Evolutionary conservation across 2,113 vertebrate genomes (phyloP), one percentile per base, ranked within the genome.

Genomic region (Pluvianellus socialis): DNA sequence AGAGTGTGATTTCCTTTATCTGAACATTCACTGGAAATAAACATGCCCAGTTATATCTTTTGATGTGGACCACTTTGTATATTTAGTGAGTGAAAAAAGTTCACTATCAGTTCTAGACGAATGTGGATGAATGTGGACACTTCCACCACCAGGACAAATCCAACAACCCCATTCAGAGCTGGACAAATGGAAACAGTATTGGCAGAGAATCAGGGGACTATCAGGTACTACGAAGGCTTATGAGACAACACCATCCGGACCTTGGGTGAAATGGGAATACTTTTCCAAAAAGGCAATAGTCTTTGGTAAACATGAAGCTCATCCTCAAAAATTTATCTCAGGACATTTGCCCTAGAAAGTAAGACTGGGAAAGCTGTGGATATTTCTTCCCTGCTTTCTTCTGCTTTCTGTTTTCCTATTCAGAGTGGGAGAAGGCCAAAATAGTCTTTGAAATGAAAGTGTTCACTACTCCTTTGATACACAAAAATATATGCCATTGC

Each of bases 41-140:
- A 88, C 70, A 22, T 15, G 5, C 9, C 18, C 9, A 38, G 14
- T 67, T 85, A 4, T 18, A 18, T 38, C 24, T 49, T 79, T 45
- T 50, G 24, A 10, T 61, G 23, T 26, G 6, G 44, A 79, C 8
- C 32, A 3, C 32, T 79, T 38, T 56, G 7, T 23, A 47, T 26
- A 55, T 10, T 82, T 63, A 67, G 20, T 30, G 38, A 95, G 22
- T 8, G 26, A 59, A 81, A 79, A 59, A 47, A 8, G 4, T 35
- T 72, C 26, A 20, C 33, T 76, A n/a, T 20, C 14, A 44, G 33
- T 75, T 42, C 32, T 26, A 45, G 23, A 52, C 33, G 5, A 55
- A 50, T 0, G 0, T 15, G 8, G 8, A 27, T 42, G 42, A 24
- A 28, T 32, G 18, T 30, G 58, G 24, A 56, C 10, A 3, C 12